Base-by-base conservation (phyloP, 2,797 vertebrate genomes). In the Mastacembelus armatus region DNA sequence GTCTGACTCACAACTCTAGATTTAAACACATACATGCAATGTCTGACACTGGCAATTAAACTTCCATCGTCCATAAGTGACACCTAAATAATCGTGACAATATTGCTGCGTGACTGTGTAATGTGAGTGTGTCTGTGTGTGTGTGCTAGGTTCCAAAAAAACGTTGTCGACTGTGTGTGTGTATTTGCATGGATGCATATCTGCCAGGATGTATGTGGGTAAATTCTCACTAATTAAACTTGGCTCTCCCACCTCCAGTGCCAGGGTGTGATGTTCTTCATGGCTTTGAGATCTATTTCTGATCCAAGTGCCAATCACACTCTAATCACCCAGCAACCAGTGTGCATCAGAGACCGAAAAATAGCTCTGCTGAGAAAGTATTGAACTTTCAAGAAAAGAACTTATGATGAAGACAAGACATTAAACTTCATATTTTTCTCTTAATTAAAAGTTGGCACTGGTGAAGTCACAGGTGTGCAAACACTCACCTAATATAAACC, bases 221-320 rank as follows among this genome's bases (percentile, higher is more conserved):
- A 84, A 56, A 70, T 79, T 89, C 62, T 77, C 65, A 57, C 78
- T 79, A 81, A 88, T 87, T 74, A 86, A 84, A 85, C 69, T 71
- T 83, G 77, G 64, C 70, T 78, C 71, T 82, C 38, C 80, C 87
- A 86, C 83, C 80, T 84, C 80, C 66, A 80, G 77, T 81, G 74
- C 66, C 83, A 77, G 85, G 80, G 84, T 90, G 90, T 85, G 86
- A 90, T 89, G 89, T 91, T 92, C 87, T 85, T 58, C 59, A n/a
- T 80, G 67, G 50, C 81, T 85, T 66, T 68, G 70, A 80, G 66
- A 86, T 88, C 86, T 92, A 92, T 92, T 91, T 89, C 80, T 71
- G 79, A 88, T 78, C 74, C 66, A 49, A 79, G 86, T 86, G 86
- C 68, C 91, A 88, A 78, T 90, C 89, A 88, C 84, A 79, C 84